Percentiles rank a stretch among this genome's conserved stretches.
phyloP scores from a whole-genome alignment of 2,113 vertebrate genomes.

The Tursiops truncatus region DNA sequence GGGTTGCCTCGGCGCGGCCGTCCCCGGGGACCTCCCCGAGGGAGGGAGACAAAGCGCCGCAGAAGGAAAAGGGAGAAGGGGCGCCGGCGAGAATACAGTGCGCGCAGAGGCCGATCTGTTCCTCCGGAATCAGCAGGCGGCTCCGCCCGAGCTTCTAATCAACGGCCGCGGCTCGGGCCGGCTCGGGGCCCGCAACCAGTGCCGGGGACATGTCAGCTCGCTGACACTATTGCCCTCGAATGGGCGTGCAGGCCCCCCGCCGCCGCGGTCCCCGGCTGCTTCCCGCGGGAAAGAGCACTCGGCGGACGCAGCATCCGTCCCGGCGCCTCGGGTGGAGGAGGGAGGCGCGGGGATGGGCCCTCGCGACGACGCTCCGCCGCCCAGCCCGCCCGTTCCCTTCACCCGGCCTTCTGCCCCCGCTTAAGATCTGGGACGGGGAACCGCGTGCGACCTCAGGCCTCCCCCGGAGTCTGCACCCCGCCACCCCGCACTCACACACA shows the following conservation, averaged over 20 bases:
- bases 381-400: fast-evolving
- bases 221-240: neutral
- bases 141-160: neutral
- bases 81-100: neutral
- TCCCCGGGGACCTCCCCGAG: neutral
- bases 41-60: neutral
- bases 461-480: neutral
- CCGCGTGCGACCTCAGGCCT: neutral
- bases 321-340: neutral
- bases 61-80: neutral
- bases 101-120: too few relatives aligned
- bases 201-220: neutral
- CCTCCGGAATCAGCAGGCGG: neutral
- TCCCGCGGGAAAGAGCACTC: neutral
- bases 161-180: fast-evolving
- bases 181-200: neutral
- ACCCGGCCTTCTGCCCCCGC: fast-evolving
- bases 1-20: fast-evolving
- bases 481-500: neutral
- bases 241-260: neutral
- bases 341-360: neutral
- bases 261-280: neutral
- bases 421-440: neutral
- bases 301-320: neutral
- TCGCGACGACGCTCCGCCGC: too few relatives aligned